Base-by-base conservation (phyloP, 2,113 vertebrate genomes). In the Clarias macrocephalus region DNA sequence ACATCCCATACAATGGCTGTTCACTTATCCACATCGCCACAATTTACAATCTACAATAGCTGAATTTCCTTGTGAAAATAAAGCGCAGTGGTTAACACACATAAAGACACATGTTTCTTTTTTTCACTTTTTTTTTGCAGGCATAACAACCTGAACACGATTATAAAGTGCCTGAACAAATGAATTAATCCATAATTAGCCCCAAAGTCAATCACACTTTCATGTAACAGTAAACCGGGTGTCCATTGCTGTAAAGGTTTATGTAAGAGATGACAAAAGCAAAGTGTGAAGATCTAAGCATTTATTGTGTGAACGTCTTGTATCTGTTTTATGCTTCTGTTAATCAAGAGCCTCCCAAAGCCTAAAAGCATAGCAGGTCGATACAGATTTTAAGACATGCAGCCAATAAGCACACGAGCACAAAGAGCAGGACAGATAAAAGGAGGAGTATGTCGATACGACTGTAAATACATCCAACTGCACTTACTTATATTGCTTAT, bases 401-500 rank as follows among this genome's bases (percentile, higher is more conserved):
- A 76, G 62, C 86, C 86, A 85, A 77, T 89, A 81, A 89, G 85
- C 72, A 85, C 70, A 84, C 70, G 42, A 83, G 65, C 54, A 80
- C 83, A 88, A 82, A 85, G 75, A 87, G 83, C 77, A 82, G 80
- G 68, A 86, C 63, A 86, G 72, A 89, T 82, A 88, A 88, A 89
- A 85, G 76, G 84, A 66, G 62, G 75, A 88, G 56, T 70, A 85
- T 89, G 85, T 77, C 87, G 89, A 85, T 85, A 86, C 23, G 59
- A 86, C 33, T 37, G 91, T 93, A 93, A 94, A 94, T 94, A 92
- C 91, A 90, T 93, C 80, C 79, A 91, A 89, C 87, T 84, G 91
- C 92, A 95, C 94, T 94, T 94, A 94, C 93, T 93, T 94, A 90
- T 93, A 93, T 91, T 88, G 89, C 86, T 92, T 90, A 90, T 95